Evolutionary conservation across 1,140 invertebrate species (phyloP), one percentile per base, ranked within the genome.

Genomic region (Pseudomyrmex cubaensis): DNA sequence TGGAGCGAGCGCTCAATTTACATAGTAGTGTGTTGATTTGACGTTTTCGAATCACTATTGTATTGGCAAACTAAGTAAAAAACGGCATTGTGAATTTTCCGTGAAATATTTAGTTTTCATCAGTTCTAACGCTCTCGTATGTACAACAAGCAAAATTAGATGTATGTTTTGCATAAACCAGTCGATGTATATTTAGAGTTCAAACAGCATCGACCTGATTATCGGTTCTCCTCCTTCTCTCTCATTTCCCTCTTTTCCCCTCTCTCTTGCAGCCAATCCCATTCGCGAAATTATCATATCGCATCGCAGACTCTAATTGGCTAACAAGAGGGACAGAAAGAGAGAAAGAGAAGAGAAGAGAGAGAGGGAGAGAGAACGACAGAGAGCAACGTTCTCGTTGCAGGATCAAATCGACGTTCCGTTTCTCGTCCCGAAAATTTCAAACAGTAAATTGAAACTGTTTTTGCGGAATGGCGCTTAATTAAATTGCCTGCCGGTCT

Each of bases 401-500:
- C 54, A 46, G 54, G 7, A 70, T 59, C 64, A 44, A 70, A 80
- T 72, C 76, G 70, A 82, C n/a, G 50, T 61, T 80, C 46, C 17
- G 52, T 50, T 86, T 66, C 78, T 72, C 78, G 75, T 84, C 13
- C 63, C 44, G 44, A 84, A 63, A 87, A 87, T 86, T 87, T 87
- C 70, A 44, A 84, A 67, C 52, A 54, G 62, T 80, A 84, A 80
- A 88, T 88, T 85, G 85, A 77, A 85, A 87, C 76, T 87, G 87
- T 87, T 88, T 88, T 88, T 82, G 69, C 46, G 69, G 70, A 52
- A 63, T 52, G 59, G 20, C 74, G 85, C 46, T 88, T 88, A 87
- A 88, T 88, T 88, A 88, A 87, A 88, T 88, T 82, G 87, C 72
- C 73, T 63, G 48, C 17, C 54, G 76, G 75, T 83, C 15, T 70